These are phyloP conservation scores for Hoplias malabaricus DNA, from an alignment of 2,113 vertebrate genomes.

Conservation along the genomic window DNA sequence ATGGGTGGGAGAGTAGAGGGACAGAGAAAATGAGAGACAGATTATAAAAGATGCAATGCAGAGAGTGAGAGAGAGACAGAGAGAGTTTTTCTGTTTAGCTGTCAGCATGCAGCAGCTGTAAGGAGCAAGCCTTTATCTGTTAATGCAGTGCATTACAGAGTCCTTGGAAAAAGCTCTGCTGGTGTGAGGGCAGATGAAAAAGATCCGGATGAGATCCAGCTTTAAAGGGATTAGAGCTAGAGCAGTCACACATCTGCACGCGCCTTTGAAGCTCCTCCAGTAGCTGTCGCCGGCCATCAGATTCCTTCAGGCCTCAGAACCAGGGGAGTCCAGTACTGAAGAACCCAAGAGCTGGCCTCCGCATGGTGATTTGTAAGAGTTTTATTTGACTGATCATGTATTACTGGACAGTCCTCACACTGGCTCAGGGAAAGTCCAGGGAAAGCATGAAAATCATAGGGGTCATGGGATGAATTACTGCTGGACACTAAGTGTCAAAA, in stretches of 20 bases:
- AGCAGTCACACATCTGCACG: slow-evolving; percentile 69
- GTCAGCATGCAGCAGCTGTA: slow-evolving; percentile 68
- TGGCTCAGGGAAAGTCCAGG: not conserved
- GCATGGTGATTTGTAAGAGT: slow-evolving; percentile 58
- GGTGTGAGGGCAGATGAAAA: slow-evolving; percentile 67
- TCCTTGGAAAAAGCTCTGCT: slow-evolving; percentile 61
- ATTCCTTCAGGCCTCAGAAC: slow-evolving; percentile 52
- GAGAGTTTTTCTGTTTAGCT: slow-evolving; percentile 61
- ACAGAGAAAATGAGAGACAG: not conserved
- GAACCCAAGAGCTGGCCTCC: slow-evolving; percentile 36
- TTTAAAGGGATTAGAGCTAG: slow-evolving; percentile 69
- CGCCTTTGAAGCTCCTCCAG: slow-evolving; percentile 66
- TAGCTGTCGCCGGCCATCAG: slow-evolving; percentile 61
- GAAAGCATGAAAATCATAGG: not conserved
- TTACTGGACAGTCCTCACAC: not conserved
- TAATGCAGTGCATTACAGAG: slow-evolving; percentile 70
- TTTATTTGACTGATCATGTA: slow-evolving; percentile 21
- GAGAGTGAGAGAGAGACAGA: slow-evolving; percentile 31
- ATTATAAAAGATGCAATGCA: slow-evolving; percentile 42
- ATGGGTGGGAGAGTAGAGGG: not conserved
- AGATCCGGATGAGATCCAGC: slow-evolving; percentile 67
- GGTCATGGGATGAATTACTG: not conserved
- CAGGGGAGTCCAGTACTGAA: slow-evolving; percentile 8
- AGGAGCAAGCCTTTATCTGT: slow-evolving; percentile 73
- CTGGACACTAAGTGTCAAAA: not conserved